These are phyloP conservation scores for Chaetoderma sp. DNA, from an alignment of 2,888 invertebrate genomes.

Conservation along the genomic window DNA sequence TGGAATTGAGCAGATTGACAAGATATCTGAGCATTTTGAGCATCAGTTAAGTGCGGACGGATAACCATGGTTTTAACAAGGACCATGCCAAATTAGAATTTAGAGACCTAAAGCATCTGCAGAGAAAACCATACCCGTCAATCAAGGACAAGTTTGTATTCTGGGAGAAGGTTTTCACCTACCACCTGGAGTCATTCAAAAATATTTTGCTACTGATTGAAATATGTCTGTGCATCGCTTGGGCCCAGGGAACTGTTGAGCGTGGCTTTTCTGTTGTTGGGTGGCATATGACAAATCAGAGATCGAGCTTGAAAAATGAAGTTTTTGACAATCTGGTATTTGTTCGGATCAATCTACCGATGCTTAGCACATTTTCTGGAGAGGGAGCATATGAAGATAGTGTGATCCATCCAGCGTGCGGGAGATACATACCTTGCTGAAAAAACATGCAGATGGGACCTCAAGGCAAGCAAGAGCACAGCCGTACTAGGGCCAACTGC, in stretches of 20 bases:
- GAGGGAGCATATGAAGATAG: neutral
- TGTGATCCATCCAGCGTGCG: neutral
- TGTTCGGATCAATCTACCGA: neutral
- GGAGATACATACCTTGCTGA: no score
- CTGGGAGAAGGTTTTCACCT: neutral
- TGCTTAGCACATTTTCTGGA: neutral
- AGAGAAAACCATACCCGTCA: neutral
- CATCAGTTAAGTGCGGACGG: neutral
- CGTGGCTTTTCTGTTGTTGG: neutral
- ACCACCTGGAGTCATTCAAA: neutral
- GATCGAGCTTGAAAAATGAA: neutral
- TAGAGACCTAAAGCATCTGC: neutral
- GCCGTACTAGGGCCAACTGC: no score
- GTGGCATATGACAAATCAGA: neutral
- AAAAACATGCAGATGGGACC: no score
- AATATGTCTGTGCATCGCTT: neutral
- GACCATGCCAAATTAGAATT: no score
- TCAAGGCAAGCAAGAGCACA: no score
- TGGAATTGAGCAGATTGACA: neutral
- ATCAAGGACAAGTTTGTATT: neutral
- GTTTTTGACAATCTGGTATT: neutral
- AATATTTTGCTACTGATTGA: neutral
- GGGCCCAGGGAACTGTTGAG: neutral
- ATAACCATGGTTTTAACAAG: neutral
- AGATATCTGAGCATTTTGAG: neutral